Base-by-base conservation (phyloP, 2,113 vertebrate genomes). In the Reinhardtius hippoglossoides region DNA sequence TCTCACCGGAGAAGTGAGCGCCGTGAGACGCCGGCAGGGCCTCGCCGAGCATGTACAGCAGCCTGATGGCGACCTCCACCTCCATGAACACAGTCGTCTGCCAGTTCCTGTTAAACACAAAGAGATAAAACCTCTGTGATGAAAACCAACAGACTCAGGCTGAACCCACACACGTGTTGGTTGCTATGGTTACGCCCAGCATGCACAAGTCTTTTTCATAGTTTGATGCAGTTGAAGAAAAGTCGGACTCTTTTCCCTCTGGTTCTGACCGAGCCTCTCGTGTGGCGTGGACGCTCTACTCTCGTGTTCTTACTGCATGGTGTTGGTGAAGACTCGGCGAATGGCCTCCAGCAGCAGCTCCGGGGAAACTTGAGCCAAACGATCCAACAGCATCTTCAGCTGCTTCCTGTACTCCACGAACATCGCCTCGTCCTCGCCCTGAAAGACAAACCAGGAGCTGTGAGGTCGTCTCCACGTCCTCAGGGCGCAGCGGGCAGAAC, bases 391-490 rank as follows among this genome's bases (percentile, higher is more conserved):
- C 82, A 99, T 93, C 92, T 99, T 99, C 90, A 99, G 85, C 84
- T 99, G 98, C 88, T 99, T 99, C 87, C 98, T 96, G 90, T 99
- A 99, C 86, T 99, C 98, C 82, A 99, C 97, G 83, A 99, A 99
- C 98, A 99, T 99, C 9, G 97, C 98, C 93, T 99, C 98, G 74
- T 99, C 98, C 92, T 99, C 98, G 24, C 98, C 98, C 97, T 99
- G 78, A 12, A 76, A 10, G 15, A 13, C 42, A 9, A 26, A 37
- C 1, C 37, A 16, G 35, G 37, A 26, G 0, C 50, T 31, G 10
- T 3, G 18, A n/a, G 1, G 44, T 7, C 0, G 26, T 9, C n/a
- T n/a, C 1, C 1, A 2, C 1, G 40, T 20, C 4, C 14, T 4
- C 23, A 1, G 2, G 14, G 42, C 1, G 0, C 0, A 1, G 15